Base-by-base conservation (phyloP, 2,888 invertebrate genomes). In the Embidobia sp. region DNA sequence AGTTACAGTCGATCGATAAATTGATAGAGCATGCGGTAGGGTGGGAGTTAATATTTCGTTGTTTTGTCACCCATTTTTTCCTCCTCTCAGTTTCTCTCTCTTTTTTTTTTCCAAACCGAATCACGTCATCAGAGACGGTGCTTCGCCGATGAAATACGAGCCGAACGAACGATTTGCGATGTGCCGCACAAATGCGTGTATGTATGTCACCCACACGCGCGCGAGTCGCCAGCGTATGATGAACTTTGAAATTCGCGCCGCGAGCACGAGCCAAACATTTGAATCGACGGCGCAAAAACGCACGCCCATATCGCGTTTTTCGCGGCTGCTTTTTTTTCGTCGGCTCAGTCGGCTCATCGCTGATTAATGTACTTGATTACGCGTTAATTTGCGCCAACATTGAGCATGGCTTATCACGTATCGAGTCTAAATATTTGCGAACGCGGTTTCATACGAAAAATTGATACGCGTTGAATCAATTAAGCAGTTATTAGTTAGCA, bases 1-100 rank as follows among this genome's bases (percentile, higher is more conserved):
- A 46, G 44, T 61, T 27, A 13, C 72, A 57, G 55, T 35, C 78
- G 76, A 81, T 82, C 82, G 81, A 82, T 79, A 77, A 81, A 78
- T 79, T 81, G 80, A 82, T 80, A 77, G 79, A 77, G 72, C 73
- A 44, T 75, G 63, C 63, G 57, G 61, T n/a, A 59, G 29, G 31
- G 31, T 48, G 67, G 37, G 48, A 69, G 59, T 73, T 74, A 66
- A 77, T 79, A 76, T 26, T 26, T 27, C 10, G 22, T 26, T 29
- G 29, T 10, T 11, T 48, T n/a, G n/a, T n/a, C n/a, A n/a, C n/a
- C n/a, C n/a, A n/a, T n/a, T n/a, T n/a, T n/a, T n/a, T n/a, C n/a
- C n/a, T n/a, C n/a, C n/a, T n/a, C n/a, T n/a, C n/a, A n/a, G n/a
- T n/a, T n/a, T n/a, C n/a, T n/a, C n/a, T n/a, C n/a, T n/a, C n/a